Percentiles rank a stretch among this genome's conserved stretches.
These are phyloP conservation scores for Zeuzera pyrina DNA, from an alignment of 2,888 invertebrate genomes.

Conservation along the genomic window DNA sequence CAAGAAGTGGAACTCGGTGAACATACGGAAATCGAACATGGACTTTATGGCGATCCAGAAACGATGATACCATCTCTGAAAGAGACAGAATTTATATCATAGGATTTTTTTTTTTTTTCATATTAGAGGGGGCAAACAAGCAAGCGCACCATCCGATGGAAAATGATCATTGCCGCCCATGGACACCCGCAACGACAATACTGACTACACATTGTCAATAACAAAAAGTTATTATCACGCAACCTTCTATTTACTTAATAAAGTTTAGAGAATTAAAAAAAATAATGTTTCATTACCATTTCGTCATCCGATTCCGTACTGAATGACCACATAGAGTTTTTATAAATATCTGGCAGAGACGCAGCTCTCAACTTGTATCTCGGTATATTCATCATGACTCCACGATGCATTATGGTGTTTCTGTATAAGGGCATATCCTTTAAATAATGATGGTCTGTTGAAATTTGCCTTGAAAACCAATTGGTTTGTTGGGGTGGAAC, in stretches of 20 bases:
- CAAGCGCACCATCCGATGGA: too few relatives aligned
- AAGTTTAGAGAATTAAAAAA: too few relatives aligned
- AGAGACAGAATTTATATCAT: too few relatives aligned
- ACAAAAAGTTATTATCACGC: too few relatives aligned
- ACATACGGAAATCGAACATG: slow-evolving; percentile 86
- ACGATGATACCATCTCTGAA: slow-evolving; percentile 83
- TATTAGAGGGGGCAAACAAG: too few relatives aligned
- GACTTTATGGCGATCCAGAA: slow-evolving; percentile 76
- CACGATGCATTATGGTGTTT: slow-evolving; percentile 87
- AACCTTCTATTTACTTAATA: too few relatives aligned
- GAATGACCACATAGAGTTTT: slow-evolving; percentile 86
- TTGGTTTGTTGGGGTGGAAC: slow-evolving; percentile 19
- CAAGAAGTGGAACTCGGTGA: slow-evolving; percentile 84
- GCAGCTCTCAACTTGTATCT: slow-evolving; percentile 86
- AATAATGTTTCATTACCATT: slow-evolving; percentile 76
- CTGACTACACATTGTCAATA: too few relatives aligned
- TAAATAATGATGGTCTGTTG: slow-evolving; percentile 77
- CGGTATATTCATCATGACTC: slow-evolving; percentile 86
- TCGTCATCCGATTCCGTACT: slow-evolving; percentile 73
- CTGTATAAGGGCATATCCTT: slow-evolving; percentile 80
- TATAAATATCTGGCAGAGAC: slow-evolving; percentile 91
- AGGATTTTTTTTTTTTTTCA: too few relatives aligned
- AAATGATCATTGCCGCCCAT: too few relatives aligned
- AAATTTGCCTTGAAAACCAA: slow-evolving; percentile 64
- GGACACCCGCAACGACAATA: too few relatives aligned